Evolutionary conservation across 1,140 invertebrate species (phyloP).

Genomic region (Drosophila albomicans): DNA sequence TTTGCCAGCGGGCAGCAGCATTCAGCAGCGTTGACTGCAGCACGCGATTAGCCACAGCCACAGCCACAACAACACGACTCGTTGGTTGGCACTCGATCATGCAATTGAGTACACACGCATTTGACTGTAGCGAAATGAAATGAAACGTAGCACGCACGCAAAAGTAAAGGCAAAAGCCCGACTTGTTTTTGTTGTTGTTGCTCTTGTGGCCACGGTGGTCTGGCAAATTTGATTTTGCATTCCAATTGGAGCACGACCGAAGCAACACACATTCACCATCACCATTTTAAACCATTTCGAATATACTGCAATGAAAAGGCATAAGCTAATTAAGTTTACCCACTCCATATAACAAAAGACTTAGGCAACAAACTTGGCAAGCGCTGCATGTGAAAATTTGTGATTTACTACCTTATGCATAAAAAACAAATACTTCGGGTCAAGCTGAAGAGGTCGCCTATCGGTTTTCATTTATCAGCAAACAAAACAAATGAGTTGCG

Average conservation of each 20-base stretch:
- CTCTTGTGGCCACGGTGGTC: slow-evolving; percentile 67
- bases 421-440: slow-evolving; percentile 13
- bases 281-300: slow-evolving; percentile 51
- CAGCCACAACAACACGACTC: slow-evolving; percentile 3
- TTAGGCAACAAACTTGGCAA: slow-evolving; percentile 54
- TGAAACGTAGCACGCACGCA: slow-evolving; percentile 79
- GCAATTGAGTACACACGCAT: slow-evolving; percentile 81
- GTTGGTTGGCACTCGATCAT: slow-evolving; percentile 67
- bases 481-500: slow-evolving; percentile 74
- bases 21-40: slow-evolving; percentile 53
- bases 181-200: slow-evolving; percentile 32
- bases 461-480: slow-evolving; percentile 42
- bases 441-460: slow-evolving; percentile 42
- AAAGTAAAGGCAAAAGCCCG: slow-evolving; percentile 1
- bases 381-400: neutral
- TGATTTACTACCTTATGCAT: slow-evolving; percentile 6
- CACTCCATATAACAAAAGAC: slow-evolving; percentile 34
- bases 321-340: slow-evolving; percentile 69
- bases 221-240: slow-evolving; percentile 73
- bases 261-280: slow-evolving; percentile 61
- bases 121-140: slow-evolving; percentile 82
- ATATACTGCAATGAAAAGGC: slow-evolving; percentile 49
- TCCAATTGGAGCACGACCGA: slow-evolving; percentile 80
- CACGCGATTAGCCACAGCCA: slow-evolving; percentile 78
- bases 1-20: slow-evolving; percentile 27